Percentiles rank a stretch among this genome's conserved stretches.
These are phyloP conservation scores for Numenius arquata DNA, from an alignment of 2,113 vertebrate species.

Conservation along the genomic window DNA sequence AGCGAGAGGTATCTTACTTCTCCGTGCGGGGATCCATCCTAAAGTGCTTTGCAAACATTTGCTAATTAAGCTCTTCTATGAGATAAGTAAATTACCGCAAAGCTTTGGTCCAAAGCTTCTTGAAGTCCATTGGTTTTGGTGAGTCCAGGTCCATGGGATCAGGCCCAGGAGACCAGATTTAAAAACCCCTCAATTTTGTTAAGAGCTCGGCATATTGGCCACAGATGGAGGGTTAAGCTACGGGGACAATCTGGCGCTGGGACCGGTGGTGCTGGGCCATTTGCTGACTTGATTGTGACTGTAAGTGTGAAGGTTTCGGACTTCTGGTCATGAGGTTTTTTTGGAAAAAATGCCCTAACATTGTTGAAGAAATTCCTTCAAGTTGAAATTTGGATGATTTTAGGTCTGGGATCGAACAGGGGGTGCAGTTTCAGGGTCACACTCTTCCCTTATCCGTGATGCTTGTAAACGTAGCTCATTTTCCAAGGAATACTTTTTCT, in stretches of 20 bases:
- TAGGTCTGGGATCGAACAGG: background rate
- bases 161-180: background rate
- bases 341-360: background rate
- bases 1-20: background rate
- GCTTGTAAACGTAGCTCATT: background rate
- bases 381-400: background rate
- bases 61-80: constrained; percentile 44
- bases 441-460: background rate
- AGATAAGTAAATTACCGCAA: constrained; percentile 31
- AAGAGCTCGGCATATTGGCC: constrained; percentile 27
- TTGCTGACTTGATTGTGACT: background rate
- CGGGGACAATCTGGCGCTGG: background rate
- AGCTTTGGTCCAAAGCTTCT: constrained; percentile 45
- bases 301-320: background rate
- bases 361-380: background rate
- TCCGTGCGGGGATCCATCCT: background rate
- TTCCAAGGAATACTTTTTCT: background rate
- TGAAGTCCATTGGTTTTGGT: background rate
- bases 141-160: constrained; percentile 11
- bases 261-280: background rate
- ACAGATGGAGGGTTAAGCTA: constrained; percentile 24
- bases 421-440: background rate
- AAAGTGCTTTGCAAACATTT: constrained; percentile 47
- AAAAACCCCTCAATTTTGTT: constrained; percentile 18
- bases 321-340: background rate